Evolutionary conservation across 2,113 vertebrate species (phyloP).

Genomic region (Chamaetylas fuelleborni): DNA sequence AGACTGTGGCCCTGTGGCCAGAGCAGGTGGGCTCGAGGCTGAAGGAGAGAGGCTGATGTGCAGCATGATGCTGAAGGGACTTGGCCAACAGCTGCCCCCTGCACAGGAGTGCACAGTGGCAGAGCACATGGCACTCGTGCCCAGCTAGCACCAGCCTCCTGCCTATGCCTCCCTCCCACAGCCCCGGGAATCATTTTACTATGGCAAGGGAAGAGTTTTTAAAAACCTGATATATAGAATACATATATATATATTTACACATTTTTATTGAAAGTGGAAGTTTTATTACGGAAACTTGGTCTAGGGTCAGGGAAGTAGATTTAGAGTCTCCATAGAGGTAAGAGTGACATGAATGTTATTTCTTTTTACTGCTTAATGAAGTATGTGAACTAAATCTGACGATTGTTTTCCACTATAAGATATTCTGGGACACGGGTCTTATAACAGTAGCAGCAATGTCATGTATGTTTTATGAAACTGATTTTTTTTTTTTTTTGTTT

Average conservation of each 20-base stretch:
- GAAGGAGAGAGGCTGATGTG: not conserved
- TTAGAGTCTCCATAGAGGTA: conserved; percentile 49
- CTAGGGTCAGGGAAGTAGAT: conserved; percentile 68
- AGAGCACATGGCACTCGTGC: fast-evolving
- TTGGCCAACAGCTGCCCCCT: not conserved
- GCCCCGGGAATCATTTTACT: not conserved
- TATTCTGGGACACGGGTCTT: conserved; percentile 69
- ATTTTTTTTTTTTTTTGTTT: conserved; percentile 50
- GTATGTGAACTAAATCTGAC: conserved; percentile 65
- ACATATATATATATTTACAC: conserved; percentile 49
- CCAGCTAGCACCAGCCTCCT: not conserved
- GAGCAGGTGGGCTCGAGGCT: not conserved
- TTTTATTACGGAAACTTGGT: conserved; percentile 58
- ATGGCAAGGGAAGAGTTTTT: conserved; percentile 36
- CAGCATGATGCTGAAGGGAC: not conserved
- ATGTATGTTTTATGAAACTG: conserved; percentile 62
- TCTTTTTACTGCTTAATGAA: conserved; percentile 67
- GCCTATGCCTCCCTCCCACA: not conserved
- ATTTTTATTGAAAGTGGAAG: conserved; percentile 49
- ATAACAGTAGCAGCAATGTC: conserved; percentile 59
- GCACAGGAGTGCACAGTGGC: fast-evolving
- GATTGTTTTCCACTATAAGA: conserved; percentile 60
- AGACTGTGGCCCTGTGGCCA: fast-evolving
- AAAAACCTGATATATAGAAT: conserved; percentile 24
- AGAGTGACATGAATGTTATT: conserved; percentile 14